Evolutionary conservation across 2,888 invertebrate genomes (phyloP).

Genomic region (Eudasyphora cyanicolor): DNA sequence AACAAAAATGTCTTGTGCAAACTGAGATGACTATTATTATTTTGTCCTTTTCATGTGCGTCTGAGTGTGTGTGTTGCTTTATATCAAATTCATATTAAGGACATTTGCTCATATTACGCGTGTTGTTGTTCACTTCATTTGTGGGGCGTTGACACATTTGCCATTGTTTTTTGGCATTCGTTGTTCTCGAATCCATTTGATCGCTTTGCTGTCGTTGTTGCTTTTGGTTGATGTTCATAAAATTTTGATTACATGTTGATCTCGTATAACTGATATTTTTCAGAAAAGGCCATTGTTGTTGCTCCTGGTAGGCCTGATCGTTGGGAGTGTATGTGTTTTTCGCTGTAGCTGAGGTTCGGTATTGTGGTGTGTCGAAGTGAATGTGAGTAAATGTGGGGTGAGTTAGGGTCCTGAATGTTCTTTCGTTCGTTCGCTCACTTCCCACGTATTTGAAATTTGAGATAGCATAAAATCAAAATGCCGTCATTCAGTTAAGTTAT

Average conservation of each 20-base stretch:
- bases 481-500: conserved; percentile 68
- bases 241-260: conserved; percentile 74
- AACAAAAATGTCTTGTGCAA: neutral
- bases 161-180: conserved; percentile 21
- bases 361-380: conserved; percentile 20
- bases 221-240: conserved; percentile 43
- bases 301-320: conserved; percentile 49
- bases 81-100: conserved; percentile 28
- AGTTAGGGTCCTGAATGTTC: conserved; percentile 44
- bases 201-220: conserved; percentile 14
- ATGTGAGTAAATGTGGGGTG: conserved; percentile 3
- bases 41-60: conserved; percentile 30
- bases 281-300: conserved; percentile 14
- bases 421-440: conserved; percentile 69
- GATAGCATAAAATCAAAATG: conserved; percentile 74
- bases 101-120: conserved; percentile 54
- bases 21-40: neutral
- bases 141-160: conserved; percentile 49
- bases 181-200: conserved; percentile 8
- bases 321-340: conserved; percentile 19
- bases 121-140: conserved; percentile 45
- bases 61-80: conserved; percentile 4
- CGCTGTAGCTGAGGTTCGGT: neutral
- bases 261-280: conserved; percentile 72
- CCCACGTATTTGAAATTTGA: conserved; percentile 76